phyloP scores from a whole-genome alignment of 53 echinoderm and acorn worm genomes.

The Echinarachnius parma region DNA sequence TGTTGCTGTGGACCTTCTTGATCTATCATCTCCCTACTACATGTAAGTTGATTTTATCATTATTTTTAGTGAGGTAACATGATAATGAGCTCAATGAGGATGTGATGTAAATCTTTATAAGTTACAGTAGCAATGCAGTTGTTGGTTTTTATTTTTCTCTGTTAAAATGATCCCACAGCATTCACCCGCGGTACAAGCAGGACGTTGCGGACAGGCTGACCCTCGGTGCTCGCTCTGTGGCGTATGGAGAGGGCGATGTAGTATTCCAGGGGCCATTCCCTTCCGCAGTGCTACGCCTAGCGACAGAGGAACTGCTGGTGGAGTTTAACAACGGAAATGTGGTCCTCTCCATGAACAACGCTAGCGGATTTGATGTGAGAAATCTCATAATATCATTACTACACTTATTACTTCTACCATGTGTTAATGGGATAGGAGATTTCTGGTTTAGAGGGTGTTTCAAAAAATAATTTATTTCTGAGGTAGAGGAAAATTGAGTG shows the following conservation, averaged over 20 bases:
- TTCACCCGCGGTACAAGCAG: constrained; percentile 91
- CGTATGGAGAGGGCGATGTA: constrained; percentile 52
- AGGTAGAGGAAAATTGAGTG: too few species aligned
- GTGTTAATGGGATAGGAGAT: too few species aligned
- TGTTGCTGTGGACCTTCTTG: constrained; percentile 77
- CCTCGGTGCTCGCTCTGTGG: constrained; percentile 71
- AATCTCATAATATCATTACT: too few species aligned
- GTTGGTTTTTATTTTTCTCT: not conserved
- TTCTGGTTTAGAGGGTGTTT: too few species aligned
- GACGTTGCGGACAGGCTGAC: constrained; percentile 77
- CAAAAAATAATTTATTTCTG: too few species aligned
- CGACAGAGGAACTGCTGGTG: constrained; percentile 25
- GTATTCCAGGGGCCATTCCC: constrained; percentile 74
- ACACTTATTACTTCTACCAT: too few species aligned
- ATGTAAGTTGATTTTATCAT: constrained; percentile 45
- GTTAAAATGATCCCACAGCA: constrained; percentile 32
- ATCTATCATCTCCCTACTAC: constrained; percentile 60
- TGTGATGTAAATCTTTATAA: not conserved
- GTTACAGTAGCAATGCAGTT: not conserved
- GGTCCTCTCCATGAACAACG: constrained; percentile 39
- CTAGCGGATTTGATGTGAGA: constrained; percentile 76
- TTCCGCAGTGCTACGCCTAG: constrained; percentile 34
- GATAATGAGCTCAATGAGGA: too few species aligned
- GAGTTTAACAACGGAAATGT: constrained; percentile 49
- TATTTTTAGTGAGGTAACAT: not conserved